phyloP scores from a whole-genome alignment of 1,140 invertebrate genomes.

The Chironomus tepperi region DNA sequence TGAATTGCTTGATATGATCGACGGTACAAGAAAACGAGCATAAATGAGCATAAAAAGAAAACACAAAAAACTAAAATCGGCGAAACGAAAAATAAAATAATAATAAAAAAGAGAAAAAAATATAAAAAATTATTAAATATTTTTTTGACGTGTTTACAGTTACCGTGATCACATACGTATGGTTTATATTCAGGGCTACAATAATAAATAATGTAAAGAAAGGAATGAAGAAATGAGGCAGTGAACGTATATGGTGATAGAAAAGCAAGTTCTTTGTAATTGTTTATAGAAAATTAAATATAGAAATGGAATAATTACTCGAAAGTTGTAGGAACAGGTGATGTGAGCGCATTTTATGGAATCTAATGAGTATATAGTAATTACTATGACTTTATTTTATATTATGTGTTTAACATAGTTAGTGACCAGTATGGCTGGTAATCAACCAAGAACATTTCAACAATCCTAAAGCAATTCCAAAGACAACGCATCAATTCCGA shows the following conservation, averaged over 20 bases:
- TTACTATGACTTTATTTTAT: too few relatives aligned
- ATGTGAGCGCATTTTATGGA: too few relatives aligned
- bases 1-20: background rate
- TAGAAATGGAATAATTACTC: too few relatives aligned
- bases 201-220: background rate
- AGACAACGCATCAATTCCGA: too few relatives aligned
- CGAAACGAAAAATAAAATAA: background rate
- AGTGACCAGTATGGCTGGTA: too few relatives aligned
- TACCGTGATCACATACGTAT: background rate
- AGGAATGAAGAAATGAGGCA: background rate
- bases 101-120: slow-evolving; percentile 4
- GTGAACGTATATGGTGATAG: background rate
- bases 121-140: background rate
- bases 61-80: background rate
- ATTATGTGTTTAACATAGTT: too few relatives aligned
- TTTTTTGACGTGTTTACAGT: background rate
- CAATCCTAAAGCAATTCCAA: too few relatives aligned
- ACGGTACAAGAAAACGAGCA: background rate
- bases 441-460: too few relatives aligned
- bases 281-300: too few relatives aligned
- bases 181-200: background rate
- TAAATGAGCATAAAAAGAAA: slow-evolving; percentile 5
- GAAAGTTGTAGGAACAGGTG: too few relatives aligned
- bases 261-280: background rate
- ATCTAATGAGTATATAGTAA: too few relatives aligned